Evolutionary conservation across 2,888 invertebrate genomes (phyloP), one percentile per base, ranked within the genome.

Genomic region (Zygaena filipendulae): DNA sequence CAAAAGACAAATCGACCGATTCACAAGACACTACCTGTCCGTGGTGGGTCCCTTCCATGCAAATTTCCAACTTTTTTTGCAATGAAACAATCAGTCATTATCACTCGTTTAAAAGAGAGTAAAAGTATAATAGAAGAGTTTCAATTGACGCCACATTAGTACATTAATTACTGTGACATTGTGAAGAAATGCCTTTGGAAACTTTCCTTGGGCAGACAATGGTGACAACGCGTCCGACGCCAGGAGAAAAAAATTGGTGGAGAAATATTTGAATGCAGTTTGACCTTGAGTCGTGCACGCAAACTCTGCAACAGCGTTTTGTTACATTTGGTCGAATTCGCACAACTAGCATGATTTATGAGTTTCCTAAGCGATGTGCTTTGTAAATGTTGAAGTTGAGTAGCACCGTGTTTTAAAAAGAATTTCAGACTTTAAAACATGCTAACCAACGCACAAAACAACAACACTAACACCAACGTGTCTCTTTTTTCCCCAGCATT

Each of bases 1-100:
- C 70, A 72, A 71, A 70, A 77, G 75, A 79, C 79, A 77, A 77
- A 79, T 77, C 67, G 69, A 47, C 59, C 70, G 75, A 75, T 77
- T 75, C 7, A 74, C 64, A 40, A 61, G 52, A 54, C 72, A 62
- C 71, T 77, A 77, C 77, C 77, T 75, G 71, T 63, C 48, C 50
- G 57, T 52, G 69, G 72, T 63, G 54, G 74, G 68, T 66, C 69
- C 52, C 32, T 30, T 43, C 52, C 55, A 68, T 67, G 74, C 70
- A 66, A 71, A 72, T 68, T 52, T 49, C 40, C 38, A 46, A 59
- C 52, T 33, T 43, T 52, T 54, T 57, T 54, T 52, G 46, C 49
- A 38, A n/a, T n/a, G n/a, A n/a, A n/a, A 48, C 49, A 56, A 55
- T 55, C 55, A 57, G 45, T 59, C 60, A 57, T 62, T 53, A 61